Conservation (phyloP, 2,113 vertebrate species). For the Gorilla gorilla region DNA sequence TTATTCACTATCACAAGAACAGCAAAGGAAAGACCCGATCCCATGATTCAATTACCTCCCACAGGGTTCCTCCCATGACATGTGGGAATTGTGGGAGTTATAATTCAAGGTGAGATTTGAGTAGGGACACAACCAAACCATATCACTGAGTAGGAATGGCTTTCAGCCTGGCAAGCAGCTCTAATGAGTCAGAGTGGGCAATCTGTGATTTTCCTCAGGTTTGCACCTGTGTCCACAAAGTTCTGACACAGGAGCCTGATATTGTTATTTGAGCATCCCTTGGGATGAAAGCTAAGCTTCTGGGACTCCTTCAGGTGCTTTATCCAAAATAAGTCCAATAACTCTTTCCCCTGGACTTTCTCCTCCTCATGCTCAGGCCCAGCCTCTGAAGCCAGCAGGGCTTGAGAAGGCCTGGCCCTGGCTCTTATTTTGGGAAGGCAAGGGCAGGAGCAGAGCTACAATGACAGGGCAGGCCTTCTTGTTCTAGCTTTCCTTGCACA, state of each 20-base stretch:
- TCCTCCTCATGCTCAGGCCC: neutral
- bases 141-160: neutral
- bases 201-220: neutral
- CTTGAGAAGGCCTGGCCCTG: neutral
- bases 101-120: too few species aligned
- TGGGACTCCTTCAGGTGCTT: neutral
- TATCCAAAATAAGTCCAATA: neutral
- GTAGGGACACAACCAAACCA: too few species aligned
- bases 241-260: neutral
- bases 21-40: too few species aligned
- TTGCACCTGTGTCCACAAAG: conserved; percentile 14
- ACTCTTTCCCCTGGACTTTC: neutral
- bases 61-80: too few species aligned
- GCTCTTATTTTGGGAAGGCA: neutral
- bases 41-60: too few species aligned
- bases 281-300: neutral
- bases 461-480: neutral
- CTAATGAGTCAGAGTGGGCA: neutral
- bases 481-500: neutral
- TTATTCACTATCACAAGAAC: too few species aligned
- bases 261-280: neutral
- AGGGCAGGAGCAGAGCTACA: neutral
- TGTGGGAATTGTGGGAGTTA: too few species aligned
- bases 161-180: neutral
- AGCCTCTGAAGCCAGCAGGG: neutral